These are phyloP conservation scores for Polyommatus icarus DNA, from an alignment of 2,888 invertebrate species.

Conservation along the genomic window DNA sequence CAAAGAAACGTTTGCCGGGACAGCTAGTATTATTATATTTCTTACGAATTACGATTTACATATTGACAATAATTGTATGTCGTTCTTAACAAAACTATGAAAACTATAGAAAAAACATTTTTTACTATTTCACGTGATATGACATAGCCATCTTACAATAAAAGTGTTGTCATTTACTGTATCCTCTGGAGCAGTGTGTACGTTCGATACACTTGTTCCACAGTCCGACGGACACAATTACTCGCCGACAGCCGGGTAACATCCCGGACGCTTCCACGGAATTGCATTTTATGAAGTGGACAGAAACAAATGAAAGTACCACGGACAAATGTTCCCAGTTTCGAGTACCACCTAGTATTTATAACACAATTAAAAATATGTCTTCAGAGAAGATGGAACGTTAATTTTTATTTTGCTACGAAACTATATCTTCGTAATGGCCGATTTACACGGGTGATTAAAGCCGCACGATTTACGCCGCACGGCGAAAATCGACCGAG, in stretches of 20 bases:
- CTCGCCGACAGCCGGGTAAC: neutral
- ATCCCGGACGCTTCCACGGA: constrained; percentile 2
- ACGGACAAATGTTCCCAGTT: neutral
- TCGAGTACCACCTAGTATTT: neutral
- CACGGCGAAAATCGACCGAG: neutral
- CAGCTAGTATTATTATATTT: too few relatives aligned
- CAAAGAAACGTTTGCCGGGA: too few relatives aligned
- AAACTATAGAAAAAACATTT: too few relatives aligned
- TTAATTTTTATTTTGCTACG: neutral
- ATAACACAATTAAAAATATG: neutral
- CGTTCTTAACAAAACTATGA: too few relatives aligned
- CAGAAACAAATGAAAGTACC: constrained; percentile 17
- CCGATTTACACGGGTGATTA: too few relatives aligned
- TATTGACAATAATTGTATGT: too few relatives aligned
- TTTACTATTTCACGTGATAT: too few relatives aligned
- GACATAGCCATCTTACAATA: too few relatives aligned
- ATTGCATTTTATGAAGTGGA: constrained; percentile 19
- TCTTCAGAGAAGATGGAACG: neutral
- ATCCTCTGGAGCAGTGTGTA: neutral
- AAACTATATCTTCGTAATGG: too few relatives aligned
- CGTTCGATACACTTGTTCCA: neutral
- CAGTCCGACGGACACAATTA: neutral
- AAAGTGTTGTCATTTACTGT: neutral
- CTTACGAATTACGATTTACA: too few relatives aligned
- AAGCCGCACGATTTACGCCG: neutral